These are phyloP conservation scores for Parus major DNA, from an alignment of 2,113 vertebrate species.

Conservation along the genomic window DNA sequence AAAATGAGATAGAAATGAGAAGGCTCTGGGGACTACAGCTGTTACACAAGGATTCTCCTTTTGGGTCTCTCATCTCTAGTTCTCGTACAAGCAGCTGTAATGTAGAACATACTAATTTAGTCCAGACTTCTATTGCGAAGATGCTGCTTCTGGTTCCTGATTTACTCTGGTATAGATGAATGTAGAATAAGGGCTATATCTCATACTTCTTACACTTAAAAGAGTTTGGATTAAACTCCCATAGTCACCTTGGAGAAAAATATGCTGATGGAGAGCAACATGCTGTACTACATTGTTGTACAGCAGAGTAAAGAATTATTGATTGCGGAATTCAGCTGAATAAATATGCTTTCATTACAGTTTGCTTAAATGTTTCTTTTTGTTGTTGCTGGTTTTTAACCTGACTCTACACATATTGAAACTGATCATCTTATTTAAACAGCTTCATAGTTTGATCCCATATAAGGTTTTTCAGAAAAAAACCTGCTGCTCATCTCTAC, in stretches of 20 bases:
- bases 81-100: not conserved
- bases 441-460: not conserved
- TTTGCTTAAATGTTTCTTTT: not conserved
- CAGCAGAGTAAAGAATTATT: not conserved
- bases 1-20: not conserved
- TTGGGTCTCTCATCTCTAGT: not conserved
- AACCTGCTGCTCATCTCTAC: not conserved
- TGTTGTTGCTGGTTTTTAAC: not conserved
- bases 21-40: not conserved
- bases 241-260: not conserved
- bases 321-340: not conserved
- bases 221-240: not conserved
- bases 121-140: not conserved
- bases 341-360: not conserved
- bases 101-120: not conserved
- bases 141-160: not conserved
- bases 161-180: not conserved
- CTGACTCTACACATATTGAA: not conserved
- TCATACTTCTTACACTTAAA: not conserved
- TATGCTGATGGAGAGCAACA: not conserved
- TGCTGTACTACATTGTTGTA: accelerated
- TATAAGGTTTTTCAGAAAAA: not conserved
- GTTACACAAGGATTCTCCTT: not conserved
- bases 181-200: not conserved
- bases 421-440: slow-evolving; percentile 7